These are phyloP conservation scores for Cygnus atratus DNA, from an alignment of 2,113 vertebrate species.

Conservation along the genomic window DNA sequence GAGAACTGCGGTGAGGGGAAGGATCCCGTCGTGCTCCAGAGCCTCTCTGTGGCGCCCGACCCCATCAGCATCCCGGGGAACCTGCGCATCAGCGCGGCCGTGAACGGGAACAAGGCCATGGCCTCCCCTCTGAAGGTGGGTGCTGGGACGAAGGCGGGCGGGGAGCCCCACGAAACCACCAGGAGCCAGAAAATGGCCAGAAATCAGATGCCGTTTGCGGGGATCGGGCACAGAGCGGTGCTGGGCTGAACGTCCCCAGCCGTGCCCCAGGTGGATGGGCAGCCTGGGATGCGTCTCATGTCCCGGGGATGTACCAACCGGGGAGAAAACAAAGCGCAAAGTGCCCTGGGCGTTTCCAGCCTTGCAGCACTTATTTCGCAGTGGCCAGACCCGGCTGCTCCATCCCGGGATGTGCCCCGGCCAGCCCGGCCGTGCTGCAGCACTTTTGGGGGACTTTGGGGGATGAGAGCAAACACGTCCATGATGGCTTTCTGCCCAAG, in stretches of 20 bases:
- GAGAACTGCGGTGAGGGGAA: slow-evolving; percentile 72
- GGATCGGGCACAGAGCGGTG: accelerated
- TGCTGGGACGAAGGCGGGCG: not conserved
- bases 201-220: not conserved
- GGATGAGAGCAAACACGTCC: not conserved
- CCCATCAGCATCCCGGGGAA: slow-evolving; percentile 75
- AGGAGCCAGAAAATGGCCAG: not conserved
- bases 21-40: slow-evolving; percentile 70
- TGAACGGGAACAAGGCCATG: slow-evolving; percentile 23
- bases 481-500: not conserved
- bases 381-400: accelerated
- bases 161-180: not conserved
- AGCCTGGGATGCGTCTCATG: not conserved
- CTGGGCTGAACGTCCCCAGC: not conserved
- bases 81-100: slow-evolving; percentile 10
- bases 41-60: slow-evolving; percentile 71
- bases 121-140: slow-evolving; percentile 71
- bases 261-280: not conserved
- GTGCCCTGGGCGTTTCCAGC: not conserved
- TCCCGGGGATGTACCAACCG: not conserved
- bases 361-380: not conserved
- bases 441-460: not conserved
- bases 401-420: not conserved
- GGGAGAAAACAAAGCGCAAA: not conserved
- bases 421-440: not conserved